Evolutionary conservation across 2,888 invertebrate genomes (phyloP).

Genomic region (Endotricha flammealis): DNA sequence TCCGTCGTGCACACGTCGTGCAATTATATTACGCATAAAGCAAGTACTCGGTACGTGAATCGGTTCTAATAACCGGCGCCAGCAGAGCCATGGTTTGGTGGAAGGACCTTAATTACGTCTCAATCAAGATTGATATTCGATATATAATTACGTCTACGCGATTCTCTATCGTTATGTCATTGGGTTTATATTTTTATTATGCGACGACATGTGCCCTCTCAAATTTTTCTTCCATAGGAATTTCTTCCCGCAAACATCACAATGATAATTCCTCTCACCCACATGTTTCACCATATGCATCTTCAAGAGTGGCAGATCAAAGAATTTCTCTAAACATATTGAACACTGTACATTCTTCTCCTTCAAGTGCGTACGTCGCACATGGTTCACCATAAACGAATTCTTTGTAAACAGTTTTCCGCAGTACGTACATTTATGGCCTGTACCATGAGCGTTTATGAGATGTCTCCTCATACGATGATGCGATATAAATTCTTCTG

Average conservation of each 20-base stretch:
- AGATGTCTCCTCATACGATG: conserved; percentile 51
- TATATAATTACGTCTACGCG: no score
- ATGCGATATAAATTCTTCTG: conserved; percentile 47
- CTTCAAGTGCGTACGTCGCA: conserved; percentile 50
- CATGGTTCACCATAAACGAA: conserved; percentile 51
- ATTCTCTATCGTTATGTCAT: conserved; percentile 11
- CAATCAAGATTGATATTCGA: no score
- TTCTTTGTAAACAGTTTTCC: conserved; percentile 49
- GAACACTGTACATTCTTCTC: conserved; percentile 57
- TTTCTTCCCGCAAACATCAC: conserved; percentile 77
- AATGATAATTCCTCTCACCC: conserved; percentile 71
- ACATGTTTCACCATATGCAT: conserved; percentile 70
- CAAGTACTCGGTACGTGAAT: no score
- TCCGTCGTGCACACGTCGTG: no score
- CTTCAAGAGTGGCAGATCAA: conserved; percentile 46
- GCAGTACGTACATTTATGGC: conserved; percentile 52
- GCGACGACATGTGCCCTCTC: conserved; percentile 68
- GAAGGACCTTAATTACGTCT: no score
- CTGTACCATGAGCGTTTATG: conserved; percentile 40
- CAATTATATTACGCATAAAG: no score
- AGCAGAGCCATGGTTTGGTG: no score
- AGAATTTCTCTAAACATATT: conserved; percentile 49
- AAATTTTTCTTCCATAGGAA: conserved; percentile 78
- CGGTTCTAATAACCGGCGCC: no score
- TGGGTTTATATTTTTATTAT: conserved; percentile 27